Percentiles rank a stretch among this genome's conserved stretches.
Evolutionary conservation across 2,797 vertebrate genomes (phyloP).

Genomic region (Eulemur albifrons): DNA sequence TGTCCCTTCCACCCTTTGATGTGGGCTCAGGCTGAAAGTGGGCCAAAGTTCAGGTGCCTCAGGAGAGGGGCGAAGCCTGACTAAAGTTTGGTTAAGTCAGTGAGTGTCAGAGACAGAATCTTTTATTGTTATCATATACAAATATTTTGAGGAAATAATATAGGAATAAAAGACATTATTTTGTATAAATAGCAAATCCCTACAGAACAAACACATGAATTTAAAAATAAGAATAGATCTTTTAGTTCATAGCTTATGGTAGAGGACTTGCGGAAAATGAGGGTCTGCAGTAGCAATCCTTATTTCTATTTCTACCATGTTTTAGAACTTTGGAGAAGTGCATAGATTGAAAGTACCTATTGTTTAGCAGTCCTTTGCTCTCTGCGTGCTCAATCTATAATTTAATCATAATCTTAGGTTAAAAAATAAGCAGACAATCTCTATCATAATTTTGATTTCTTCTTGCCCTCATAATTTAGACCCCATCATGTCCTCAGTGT

Average conservation of each 20-base stretch:
- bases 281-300: background rate
- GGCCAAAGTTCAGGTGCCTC: background rate
- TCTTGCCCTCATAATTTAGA: background rate
- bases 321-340: background rate
- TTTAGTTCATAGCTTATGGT: background rate
- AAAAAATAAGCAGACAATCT: background rate
- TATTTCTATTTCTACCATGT: background rate
- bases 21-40: background rate
- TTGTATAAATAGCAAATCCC: background rate
- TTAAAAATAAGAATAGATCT: background rate
- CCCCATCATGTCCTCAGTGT: background rate
- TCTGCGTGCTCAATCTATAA: background rate
- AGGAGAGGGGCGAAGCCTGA: background rate
- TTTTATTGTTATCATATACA: background rate
- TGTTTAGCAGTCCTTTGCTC: background rate
- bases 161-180: background rate
- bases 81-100: background rate
- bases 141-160: background rate
- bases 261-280: background rate
- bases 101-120: background rate
- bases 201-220: background rate
- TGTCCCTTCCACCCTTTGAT: background rate
- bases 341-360: background rate
- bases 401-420: background rate
- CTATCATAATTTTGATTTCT: background rate